These are phyloP conservation scores for Microplitis demolitor DNA, from an alignment of 1,140 invertebrate species.

Conservation along the genomic window DNA sequence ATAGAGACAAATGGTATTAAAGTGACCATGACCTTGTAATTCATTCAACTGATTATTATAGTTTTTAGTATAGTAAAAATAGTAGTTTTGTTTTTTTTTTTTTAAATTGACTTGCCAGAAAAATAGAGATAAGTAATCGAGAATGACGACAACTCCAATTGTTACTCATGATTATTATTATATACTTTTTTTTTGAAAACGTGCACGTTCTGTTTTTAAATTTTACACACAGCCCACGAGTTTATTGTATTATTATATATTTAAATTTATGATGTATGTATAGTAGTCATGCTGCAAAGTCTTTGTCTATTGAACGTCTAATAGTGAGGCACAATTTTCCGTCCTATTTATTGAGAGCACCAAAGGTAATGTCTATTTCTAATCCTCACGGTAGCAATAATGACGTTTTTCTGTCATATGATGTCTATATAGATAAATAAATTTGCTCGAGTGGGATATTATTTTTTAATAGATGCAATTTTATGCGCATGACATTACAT, in stretches of 20 bases:
- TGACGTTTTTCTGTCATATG: background rate
- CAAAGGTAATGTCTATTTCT: slow-evolving; percentile 24
- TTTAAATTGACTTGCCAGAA: slow-evolving; percentile 14
- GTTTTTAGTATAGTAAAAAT: no score
- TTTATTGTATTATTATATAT: no score
- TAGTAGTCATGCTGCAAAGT: background rate
- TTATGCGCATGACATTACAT: background rate
- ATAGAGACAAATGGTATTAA: background rate
- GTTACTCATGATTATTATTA: slow-evolving; percentile 2
- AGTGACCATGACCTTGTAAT: background rate
- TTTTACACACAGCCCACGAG: background rate
- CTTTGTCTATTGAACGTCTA: slow-evolving; percentile 2
- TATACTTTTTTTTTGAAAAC: background rate
- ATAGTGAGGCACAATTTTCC: slow-evolving; percentile 2
- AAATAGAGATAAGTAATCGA: slow-evolving; percentile 19
- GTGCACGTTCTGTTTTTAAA: background rate
- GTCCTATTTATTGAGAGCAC: slow-evolving; percentile 21
- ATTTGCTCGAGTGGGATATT: background rate
- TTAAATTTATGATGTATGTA: no score
- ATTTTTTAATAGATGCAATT: no score
- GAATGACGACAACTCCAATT: slow-evolving; percentile 6
- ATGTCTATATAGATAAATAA: no score
- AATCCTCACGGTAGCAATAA: slow-evolving; percentile 2
- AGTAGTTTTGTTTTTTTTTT: background rate
- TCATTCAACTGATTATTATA: no score